A percentile compares a stretch with the other conserved stretches of the same genome.
Conservation (phyloP, 2,113 vertebrate species). For the Octodon degus region DNA sequence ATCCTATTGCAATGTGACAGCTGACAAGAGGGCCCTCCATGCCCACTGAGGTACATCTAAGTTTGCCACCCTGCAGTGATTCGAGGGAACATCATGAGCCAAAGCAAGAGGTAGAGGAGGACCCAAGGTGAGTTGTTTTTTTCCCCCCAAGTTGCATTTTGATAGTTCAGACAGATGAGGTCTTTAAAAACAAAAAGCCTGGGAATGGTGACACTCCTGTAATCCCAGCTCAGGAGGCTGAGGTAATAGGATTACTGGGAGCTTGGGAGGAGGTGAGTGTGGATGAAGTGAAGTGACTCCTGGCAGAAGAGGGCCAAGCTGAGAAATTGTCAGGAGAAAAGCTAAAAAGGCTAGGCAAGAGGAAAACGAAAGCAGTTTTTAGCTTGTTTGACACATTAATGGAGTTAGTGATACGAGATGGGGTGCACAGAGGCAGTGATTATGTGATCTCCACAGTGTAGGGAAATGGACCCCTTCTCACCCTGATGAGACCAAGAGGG, state of each 20-base stretch:
- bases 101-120: neutral
- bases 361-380: neutral
- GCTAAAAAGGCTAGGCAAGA: neutral
- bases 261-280: neutral
- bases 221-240: neutral
- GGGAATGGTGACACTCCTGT: neutral
- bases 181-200: neutral
- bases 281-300: neutral
- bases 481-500: neutral
- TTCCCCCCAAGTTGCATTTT: neutral
- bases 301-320: neutral
- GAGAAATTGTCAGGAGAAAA: neutral
- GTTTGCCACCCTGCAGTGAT: neutral
- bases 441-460: neutral
- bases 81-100: neutral
- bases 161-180: neutral
- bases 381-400: neutral
- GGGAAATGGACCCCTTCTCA: neutral
- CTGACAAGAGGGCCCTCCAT: neutral
- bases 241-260: neutral
- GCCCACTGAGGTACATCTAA: neutral
- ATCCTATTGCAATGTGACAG: neutral
- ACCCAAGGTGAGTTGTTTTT: neutral
- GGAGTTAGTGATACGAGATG: neutral
- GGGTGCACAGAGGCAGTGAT: neutral